Evolutionary conservation across 1,140 invertebrate genomes (phyloP), one percentile per base, ranked within the genome.

Genomic region (Lasioglossum albipes): DNA sequence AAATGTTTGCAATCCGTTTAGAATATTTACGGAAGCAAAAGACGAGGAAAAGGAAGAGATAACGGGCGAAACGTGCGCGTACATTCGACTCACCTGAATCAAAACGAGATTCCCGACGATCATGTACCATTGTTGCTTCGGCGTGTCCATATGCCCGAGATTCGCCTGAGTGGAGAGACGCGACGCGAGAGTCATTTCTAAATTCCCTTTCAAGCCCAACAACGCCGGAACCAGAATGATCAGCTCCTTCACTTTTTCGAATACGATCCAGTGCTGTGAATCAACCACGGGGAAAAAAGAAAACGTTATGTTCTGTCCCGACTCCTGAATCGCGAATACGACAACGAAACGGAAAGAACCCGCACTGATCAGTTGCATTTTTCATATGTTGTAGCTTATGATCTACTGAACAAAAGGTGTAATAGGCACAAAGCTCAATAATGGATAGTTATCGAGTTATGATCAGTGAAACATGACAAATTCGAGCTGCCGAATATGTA

Each of bases 161-260:
- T 98, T 97, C 7, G 97, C 96, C 92, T 98, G 96, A 9, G 98
- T 99, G 12, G 98, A 99, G 5, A 99, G 94, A 69, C 98, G 94
- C 9, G 98, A 98, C 9, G 98, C 98, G 79, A 99, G 93, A 10
- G 98, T 99, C 98, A 99, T 99, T 94, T 99, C 98, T 81, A 99
- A 93, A 94, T 99, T 99, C 27, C 98, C 98, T 93, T 99, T 99
- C 20, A 99, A 93, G 1, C 98, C 98, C 49, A 99, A 94, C n/a
- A 99, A 93, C n/a, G 98, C 97, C 62, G 98, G 98, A 22, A 99
- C 97, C 71, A 99, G 93, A 78, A 99, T 98, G 89, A 98, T 98
- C 13, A 99, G 95, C 93, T 99, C 98, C 45, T 96, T 96, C 6
- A 99, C 96, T 90, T 97, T 94, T 80, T 95, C 93, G 91, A 98